These are phyloP conservation scores for Philotrypesis tridentata DNA, from an alignment of 1,140 invertebrate species.

Conservation along the genomic window DNA sequence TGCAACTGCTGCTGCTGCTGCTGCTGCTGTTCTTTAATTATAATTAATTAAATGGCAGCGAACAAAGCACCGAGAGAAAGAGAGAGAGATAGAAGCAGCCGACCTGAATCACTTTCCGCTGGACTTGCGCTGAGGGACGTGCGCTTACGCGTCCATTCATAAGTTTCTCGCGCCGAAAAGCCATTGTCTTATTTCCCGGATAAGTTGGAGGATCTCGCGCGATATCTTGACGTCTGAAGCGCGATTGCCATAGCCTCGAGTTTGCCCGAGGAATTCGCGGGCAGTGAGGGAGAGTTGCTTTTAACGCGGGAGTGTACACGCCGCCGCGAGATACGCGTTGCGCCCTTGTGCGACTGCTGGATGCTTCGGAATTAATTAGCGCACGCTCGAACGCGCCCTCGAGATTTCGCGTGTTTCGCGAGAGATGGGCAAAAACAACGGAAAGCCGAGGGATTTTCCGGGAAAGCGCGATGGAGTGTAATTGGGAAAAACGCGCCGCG, in stretches of 20 bases:
- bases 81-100: slow-evolving; percentile 26
- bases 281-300: background rate
- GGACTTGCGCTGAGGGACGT: slow-evolving; percentile 28
- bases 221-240: slow-evolving; percentile 9
- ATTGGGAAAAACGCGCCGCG: background rate
- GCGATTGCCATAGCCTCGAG: background rate
- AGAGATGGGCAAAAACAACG: no score
- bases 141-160: background rate
- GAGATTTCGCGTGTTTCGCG: background rate
- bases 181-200: slow-evolving; percentile 2
- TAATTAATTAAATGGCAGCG: slow-evolving; percentile 61
- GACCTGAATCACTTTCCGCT: slow-evolving; percentile 35
- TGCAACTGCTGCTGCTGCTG: no score
- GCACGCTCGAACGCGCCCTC: background rate
- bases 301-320: background rate
- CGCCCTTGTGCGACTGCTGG: background rate
- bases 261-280: background rate
- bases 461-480: no score
- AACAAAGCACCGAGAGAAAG: slow-evolving; percentile 51
- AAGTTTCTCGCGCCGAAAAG: background rate
- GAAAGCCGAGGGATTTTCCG: no score
- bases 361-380: background rate
- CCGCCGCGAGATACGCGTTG: background rate
- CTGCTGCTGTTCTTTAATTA: slow-evolving; percentile 56
- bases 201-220: background rate